These are phyloP conservation scores for human (Homo sapiens) DNA, from an alignment of 2,113 vertebrate genomes.

Conservation along the genomic window GRCh38 chr4:23606501-23607000, in stretches of 20 bases:
- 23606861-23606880: conserved; percentile 39
- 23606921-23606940: conserved; percentile 50
- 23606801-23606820: background rate
- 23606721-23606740: background rate
- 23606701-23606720: background rate
- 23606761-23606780: background rate
- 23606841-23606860: background rate
- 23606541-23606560: too few relatives aligned
- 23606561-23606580: too few relatives aligned
- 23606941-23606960: background rate
- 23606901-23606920: conserved; percentile 46
- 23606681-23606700: background rate
- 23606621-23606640: background rate
- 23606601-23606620: background rate
- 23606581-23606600: too few relatives aligned
- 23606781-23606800: background rate
- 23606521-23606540: too few relatives aligned
- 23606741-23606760: background rate
- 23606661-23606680: background rate
- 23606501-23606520: too few relatives aligned
- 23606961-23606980: conserved; percentile 25
- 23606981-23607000: conserved; percentile 14
- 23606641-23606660: background rate
- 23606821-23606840: background rate
- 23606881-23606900: conserved; percentile 24